A percentile compares a stretch with the other conserved stretches of the same genome.
Evolutionary conservation across 2,113 vertebrate genomes (phyloP).

Genomic region (Lagopus leucura): DNA sequence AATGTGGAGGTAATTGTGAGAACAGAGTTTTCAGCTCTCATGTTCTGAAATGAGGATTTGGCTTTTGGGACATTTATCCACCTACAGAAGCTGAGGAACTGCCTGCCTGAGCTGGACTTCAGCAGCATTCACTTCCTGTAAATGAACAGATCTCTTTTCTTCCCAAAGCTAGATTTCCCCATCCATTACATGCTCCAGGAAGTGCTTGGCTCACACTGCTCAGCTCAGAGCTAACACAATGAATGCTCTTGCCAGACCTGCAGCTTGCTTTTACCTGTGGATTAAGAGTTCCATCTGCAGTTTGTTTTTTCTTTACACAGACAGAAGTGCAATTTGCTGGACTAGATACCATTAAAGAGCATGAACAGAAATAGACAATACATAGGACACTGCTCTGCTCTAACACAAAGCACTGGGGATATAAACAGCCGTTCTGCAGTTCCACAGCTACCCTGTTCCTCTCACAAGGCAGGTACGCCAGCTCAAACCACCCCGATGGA

Average conservation of each 20-base stretch:
- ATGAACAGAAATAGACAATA: neutral
- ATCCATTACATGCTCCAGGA: rapidly evolving
- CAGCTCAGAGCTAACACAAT: neutral
- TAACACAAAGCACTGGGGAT: neutral
- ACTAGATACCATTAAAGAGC: neutral
- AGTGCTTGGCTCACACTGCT: neutral
- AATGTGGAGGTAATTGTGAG: rapidly evolving
- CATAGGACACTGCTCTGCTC: neutral
- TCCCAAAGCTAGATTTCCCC: neutral
- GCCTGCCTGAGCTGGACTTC: neutral
- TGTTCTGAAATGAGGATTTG: neutral
- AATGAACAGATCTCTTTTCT: neutral
- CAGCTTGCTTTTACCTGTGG: neutral
- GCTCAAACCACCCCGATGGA: rapidly evolving
- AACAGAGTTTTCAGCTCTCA: neutral
- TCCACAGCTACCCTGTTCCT: rapidly evolving
- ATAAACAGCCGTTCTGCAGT: neutral
- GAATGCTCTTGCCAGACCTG: neutral
- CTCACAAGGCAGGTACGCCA: rapidly evolving
- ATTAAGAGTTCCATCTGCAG: neutral
- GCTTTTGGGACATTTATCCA: neutral
- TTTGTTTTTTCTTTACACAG: neutral
- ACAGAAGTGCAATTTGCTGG: neutral
- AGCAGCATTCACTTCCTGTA: neutral
- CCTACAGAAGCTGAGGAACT: neutral